Conservation (phyloP, 1,140 invertebrate species). For the Holotrichia oblita region DNA sequence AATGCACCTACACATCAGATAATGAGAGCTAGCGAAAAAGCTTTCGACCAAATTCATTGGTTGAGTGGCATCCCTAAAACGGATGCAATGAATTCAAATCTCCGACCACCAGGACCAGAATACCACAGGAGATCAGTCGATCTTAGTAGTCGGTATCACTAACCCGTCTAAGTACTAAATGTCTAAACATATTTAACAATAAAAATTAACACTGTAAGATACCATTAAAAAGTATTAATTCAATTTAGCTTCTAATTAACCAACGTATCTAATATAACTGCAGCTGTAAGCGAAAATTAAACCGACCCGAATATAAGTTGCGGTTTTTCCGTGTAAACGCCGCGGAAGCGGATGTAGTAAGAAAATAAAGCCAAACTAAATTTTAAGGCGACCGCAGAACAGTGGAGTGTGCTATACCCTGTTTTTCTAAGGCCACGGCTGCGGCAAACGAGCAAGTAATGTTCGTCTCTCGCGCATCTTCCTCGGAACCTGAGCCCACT, state of each 20-base stretch:
- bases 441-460: constrained; percentile 56
- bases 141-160: too few relatives aligned
- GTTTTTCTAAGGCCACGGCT: constrained; percentile 43
- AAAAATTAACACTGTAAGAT: too few relatives aligned
- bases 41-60: too few relatives aligned
- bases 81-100: too few relatives aligned
- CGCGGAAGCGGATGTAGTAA: neutral
- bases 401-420: neutral
- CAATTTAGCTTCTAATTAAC: neutral
- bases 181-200: too few relatives aligned
- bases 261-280: neutral
- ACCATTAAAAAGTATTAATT: neutral
- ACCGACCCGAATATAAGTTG: neutral
- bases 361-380: constrained; percentile 30
- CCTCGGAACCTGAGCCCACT: constrained; percentile 49
- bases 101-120: too few relatives aligned
- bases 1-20: too few relatives aligned
- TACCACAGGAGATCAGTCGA: too few relatives aligned
- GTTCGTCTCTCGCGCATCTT: constrained; percentile 50
- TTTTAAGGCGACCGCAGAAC: constrained; percentile 31
- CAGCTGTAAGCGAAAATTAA: constrained; percentile 10
- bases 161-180: too few relatives aligned
- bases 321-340: neutral
- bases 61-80: too few relatives aligned
- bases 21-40: too few relatives aligned